Base-by-base conservation (phyloP, 2,113 vertebrate genomes). In the Cephalopterus ornatus region DNA sequence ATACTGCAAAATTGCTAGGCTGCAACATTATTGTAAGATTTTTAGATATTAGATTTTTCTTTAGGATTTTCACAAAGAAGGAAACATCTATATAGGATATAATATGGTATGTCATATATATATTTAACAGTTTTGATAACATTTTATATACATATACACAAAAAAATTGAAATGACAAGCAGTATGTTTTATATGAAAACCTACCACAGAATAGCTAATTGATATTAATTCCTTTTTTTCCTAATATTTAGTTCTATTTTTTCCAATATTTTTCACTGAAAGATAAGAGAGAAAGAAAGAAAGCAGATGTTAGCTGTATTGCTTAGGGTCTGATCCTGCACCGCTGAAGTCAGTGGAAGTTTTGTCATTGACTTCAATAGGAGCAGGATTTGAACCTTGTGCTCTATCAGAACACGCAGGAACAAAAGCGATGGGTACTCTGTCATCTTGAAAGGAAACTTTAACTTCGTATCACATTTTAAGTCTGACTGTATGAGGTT, bases 321-420 rank as follows among this genome's bases (percentile, higher is more conserved):
- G 93, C 88, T 96, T 90, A 94, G 92, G 88, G 85, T 96, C 95
- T 97, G 92, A 77, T 97, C 94, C 95, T 97, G 95, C 94, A 94
- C 94, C 92, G 26, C 59, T 96, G 95, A 96, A 88, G 90, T 95
- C 92, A 95, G 6, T 96, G 95, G 95, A 90, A 92, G 82, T 87
- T 92, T 95, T 96, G 96, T 96, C 95, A 96, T 96, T 95, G 85
- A 94, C 95, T 96, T 97, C 96, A 95, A 66, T 94, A 95, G 95
- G 95, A 96, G 94, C 88, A 94, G 95, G 90, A 94, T 97, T 96
- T 97, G 95, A 97, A 95, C 94, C 95, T 97, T 79, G 90, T 94
- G 95, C 93, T 88, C 79, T 96, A 33, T 55, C 93, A 96, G 82
- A 94, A 95, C 70, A 89, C 50, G 37, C 53, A 91, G 44, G 72